Evolutionary conservation across 2,113 vertebrate species (phyloP).

Genomic region (Apus apus): DNA sequence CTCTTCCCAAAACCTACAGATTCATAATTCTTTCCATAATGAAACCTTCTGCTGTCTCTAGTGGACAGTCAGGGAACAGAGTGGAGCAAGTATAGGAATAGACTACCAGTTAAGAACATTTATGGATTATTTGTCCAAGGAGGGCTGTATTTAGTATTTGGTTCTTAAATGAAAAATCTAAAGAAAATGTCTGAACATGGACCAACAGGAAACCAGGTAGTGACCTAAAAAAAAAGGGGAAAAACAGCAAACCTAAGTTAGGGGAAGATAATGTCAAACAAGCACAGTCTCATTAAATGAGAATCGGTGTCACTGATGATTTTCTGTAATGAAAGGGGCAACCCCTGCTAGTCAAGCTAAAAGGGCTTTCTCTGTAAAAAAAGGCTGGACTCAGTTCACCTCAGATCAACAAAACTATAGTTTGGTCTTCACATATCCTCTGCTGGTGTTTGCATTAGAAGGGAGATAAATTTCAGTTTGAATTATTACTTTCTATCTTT

Average conservation of each 20-base stretch:
- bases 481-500: background rate
- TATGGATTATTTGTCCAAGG: background rate
- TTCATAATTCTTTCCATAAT: background rate
- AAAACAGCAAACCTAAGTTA: background rate
- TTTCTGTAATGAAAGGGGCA: background rate
- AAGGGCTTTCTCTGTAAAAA: background rate
- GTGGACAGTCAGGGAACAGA: background rate
- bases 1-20: background rate
- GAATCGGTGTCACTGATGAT: background rate
- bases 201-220: background rate
- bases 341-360: background rate
- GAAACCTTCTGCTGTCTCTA: background rate
- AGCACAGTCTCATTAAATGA: background rate
- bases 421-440: background rate
- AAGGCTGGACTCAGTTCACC: background rate
- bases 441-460: background rate
- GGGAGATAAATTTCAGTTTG: background rate
- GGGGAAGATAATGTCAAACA: background rate
- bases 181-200: background rate
- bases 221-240: accelerated
- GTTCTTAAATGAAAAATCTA: background rate
- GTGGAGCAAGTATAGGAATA: background rate
- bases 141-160: background rate
- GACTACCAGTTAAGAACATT: background rate
- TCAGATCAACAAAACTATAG: background rate